Percentiles rank a stretch among this genome's conserved stretches.
phyloP scores from a whole-genome alignment of 2,797 vertebrate genomes.

The Intellagama lesueurii region DNA sequence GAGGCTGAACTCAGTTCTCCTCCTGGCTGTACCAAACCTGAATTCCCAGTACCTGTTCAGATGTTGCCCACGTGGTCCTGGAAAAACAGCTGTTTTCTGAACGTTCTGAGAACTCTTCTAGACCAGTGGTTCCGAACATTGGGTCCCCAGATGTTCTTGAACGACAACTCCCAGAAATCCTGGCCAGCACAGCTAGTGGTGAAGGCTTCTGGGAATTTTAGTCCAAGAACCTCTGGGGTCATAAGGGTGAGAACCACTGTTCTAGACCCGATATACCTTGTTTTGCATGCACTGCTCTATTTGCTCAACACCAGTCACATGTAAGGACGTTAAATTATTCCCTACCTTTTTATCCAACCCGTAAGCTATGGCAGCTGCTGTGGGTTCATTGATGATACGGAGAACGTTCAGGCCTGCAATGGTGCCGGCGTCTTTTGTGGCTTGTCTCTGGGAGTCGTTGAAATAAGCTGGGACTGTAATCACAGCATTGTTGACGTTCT shows the following conservation, averaged over 20 bases:
- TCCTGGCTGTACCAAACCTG: background rate
- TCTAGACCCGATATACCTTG: too few species aligned
- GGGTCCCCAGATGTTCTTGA: too few species aligned
- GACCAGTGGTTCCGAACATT: too few species aligned
- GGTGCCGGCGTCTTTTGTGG: constrained; percentile 91
- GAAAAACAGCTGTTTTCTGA: background rate
- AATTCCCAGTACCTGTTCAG: background rate
- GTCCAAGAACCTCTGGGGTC: too few species aligned
- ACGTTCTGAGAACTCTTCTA: background rate
- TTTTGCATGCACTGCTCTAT: too few species aligned
- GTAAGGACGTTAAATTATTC: background rate
- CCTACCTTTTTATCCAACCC: constrained; percentile 89
- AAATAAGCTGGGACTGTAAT: constrained; percentile 93
- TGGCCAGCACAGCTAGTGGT: too few species aligned
- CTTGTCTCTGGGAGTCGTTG: constrained; percentile 93
- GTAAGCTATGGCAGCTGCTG: constrained; percentile 91
- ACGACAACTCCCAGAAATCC: too few species aligned
- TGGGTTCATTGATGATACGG: constrained; percentile 93
- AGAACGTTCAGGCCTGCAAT: constrained; percentile 90
- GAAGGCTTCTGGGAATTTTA: too few species aligned
- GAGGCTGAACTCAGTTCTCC: background rate
- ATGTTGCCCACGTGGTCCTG: background rate
- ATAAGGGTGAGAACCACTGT: too few species aligned
- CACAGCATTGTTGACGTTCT: constrained; percentile 89
- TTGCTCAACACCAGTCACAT: background rate